Percentiles rank a stretch among this genome's conserved stretches.
These are phyloP conservation scores for Lagenorhynchus albirostris DNA, from an alignment of 2,113 vertebrate genomes.

Conservation along the genomic window DNA sequence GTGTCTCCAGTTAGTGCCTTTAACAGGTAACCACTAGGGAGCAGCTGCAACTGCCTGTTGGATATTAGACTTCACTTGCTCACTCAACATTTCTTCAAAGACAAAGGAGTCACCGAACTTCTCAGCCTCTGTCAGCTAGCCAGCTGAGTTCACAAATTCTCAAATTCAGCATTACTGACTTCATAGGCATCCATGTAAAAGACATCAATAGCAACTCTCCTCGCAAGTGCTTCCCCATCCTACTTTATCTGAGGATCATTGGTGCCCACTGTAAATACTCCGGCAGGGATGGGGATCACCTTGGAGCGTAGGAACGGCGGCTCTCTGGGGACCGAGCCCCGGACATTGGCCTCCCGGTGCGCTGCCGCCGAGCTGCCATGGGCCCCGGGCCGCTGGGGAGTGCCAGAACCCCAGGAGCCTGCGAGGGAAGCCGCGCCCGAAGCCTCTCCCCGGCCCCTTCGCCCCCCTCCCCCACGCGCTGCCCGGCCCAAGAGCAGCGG, in stretches of 20 bases:
- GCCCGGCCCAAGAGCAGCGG: neutral
- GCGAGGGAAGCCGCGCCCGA: neutral
- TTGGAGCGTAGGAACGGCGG: conserved; percentile 37
- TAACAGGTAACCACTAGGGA: conserved; percentile 98
- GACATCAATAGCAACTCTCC: conserved; percentile 82
- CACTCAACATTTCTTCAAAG: conserved; percentile 94
- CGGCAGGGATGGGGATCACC: conserved; percentile 90
- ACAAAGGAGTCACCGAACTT: conserved; percentile 97
- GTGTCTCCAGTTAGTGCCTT: conserved; percentile 93
- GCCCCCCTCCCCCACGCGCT: neutral
- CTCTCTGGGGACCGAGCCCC: neutral
- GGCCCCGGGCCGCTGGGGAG: conserved; percentile 6
- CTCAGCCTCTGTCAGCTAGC: conserved; percentile 94
- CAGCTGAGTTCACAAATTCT: conserved; percentile 86
- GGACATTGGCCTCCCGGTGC: conserved; percentile 56
- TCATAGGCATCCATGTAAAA: conserved; percentile 95
- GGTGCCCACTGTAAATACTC: conserved; percentile 94
- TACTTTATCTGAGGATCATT: conserved; percentile 89
- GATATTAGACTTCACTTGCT: conserved; percentile 88
- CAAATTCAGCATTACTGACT: conserved; percentile 92
- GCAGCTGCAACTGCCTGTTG: conserved; percentile 94
- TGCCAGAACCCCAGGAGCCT: conserved; percentile 72
- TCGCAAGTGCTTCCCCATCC: conserved; percentile 93
- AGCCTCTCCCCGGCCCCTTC: neutral
- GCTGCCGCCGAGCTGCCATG: neutral